These are phyloP conservation scores for Promerops cafer DNA, from an alignment of 2,113 vertebrate genomes.

Conservation along the genomic window DNA sequence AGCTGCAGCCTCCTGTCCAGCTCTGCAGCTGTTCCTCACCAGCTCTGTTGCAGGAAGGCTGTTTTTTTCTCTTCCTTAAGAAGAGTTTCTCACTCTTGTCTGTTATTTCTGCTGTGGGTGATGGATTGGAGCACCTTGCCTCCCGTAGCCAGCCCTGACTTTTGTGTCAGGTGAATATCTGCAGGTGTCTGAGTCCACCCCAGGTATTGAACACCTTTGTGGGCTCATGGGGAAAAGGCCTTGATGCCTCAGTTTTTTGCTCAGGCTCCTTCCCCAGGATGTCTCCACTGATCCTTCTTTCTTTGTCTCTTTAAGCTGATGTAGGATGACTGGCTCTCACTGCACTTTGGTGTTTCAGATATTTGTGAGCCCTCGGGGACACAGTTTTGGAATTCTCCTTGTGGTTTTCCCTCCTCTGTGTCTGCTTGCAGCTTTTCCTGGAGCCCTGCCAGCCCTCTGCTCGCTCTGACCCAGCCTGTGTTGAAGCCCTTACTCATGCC, in stretches of 20 bases:
- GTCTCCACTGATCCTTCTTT: background rate
- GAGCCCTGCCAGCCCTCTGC: background rate
- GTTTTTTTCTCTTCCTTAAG: background rate
- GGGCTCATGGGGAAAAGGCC: rapidly evolving
- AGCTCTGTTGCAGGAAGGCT: background rate
- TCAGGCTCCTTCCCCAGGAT: background rate
- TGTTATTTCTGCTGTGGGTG: background rate
- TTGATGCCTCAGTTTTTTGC: background rate
- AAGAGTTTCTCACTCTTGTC: background rate
- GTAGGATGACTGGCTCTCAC: background rate
- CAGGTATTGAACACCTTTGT: background rate
- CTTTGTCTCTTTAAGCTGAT: background rate
- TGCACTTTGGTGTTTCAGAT: background rate
- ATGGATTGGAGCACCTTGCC: background rate
- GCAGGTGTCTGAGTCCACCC: background rate
- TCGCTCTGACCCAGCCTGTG: background rate
- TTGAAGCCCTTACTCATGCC: conserved; percentile 19
- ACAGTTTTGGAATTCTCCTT: background rate
- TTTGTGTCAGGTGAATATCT: background rate
- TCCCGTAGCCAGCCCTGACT: background rate
- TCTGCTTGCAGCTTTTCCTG: background rate
- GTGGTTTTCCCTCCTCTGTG: background rate
- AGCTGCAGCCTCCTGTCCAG: background rate
- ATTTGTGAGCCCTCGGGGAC: background rate
- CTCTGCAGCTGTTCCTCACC: background rate